phyloP scores from a whole-genome alignment of 2,888 invertebrate genomes.

The Hydroisotoma schaefferi region DNA sequence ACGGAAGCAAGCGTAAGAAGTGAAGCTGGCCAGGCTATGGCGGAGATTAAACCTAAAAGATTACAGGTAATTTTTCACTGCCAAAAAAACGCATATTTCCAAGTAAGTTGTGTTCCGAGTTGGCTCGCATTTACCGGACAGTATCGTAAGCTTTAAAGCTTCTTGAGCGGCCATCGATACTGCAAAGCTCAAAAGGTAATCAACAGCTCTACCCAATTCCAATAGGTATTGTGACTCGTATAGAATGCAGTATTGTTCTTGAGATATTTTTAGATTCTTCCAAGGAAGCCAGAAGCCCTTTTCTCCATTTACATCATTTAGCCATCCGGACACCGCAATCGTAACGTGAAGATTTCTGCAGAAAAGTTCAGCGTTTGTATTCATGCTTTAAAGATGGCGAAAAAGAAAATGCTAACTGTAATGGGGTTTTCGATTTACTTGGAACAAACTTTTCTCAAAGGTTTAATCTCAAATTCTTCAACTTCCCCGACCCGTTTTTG shows the following conservation, averaged over 20 bases:
- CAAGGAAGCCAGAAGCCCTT: conserved; percentile 58
- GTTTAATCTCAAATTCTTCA: conserved; percentile 64
- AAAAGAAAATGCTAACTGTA: not conserved
- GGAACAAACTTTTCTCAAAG: conserved; percentile 53
- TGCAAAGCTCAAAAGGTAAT: conserved; percentile 60
- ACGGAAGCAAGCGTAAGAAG: conserved; percentile 59
- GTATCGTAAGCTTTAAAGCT: conserved; percentile 62
- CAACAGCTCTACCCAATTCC: conserved; percentile 61
- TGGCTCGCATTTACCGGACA: conserved; percentile 55
- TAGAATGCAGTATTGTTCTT: conserved; percentile 63
- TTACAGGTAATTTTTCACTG: conserved; percentile 2
- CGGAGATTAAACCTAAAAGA: conserved; percentile 59
- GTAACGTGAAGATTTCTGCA: conserved; percentile 59
- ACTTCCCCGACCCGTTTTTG: conserved; percentile 62
- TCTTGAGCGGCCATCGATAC: conserved; percentile 62
- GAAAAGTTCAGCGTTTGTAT: not conserved
- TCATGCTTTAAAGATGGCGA: not conserved
- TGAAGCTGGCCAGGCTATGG: conserved; percentile 64
- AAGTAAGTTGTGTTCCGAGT: not conserved
- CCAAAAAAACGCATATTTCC: not conserved
- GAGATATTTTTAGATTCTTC: conserved; percentile 58
- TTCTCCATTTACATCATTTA: conserved; percentile 56
- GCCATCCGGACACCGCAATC: conserved; percentile 65
- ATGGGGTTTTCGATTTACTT: conserved; percentile 31
- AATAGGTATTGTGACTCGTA: conserved; percentile 62